Base-by-base conservation (phyloP, 2,888 invertebrate species). In the Lissonota sp. region DNA sequence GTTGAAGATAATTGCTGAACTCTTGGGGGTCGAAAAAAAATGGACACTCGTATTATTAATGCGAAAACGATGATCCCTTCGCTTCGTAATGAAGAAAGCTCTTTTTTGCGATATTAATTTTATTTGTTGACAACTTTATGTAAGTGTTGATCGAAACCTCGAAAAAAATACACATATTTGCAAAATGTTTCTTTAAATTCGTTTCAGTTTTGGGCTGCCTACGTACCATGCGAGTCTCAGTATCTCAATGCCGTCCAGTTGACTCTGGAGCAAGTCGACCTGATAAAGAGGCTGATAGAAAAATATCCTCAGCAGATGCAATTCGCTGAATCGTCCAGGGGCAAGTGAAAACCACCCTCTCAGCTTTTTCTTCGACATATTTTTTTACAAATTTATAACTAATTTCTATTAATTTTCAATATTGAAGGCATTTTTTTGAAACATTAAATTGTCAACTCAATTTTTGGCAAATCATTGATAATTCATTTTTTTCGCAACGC, bases 151-250 rank as follows among this genome's bases (percentile, higher is more conserved):
- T 26, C 26, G 26, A 26, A 26, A 10, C 10, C 55, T 55, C 10
- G n/a, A n/a, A 42, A 8, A n/a, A 10, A 10, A 2, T 12, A 57
- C 63, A 14, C 8, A 70, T 71, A 51, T 8, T 42, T 37, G 26
- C 26, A 26, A 26, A 1, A 1, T 26, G 26, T 26, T 26, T 26
- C 3, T 26, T 26, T 26, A 26, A 26, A 26, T 26, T 26, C 26
- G 66, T 91, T 91, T 49, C 93, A 96, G 96, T 96, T 96, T 91
- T 96, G 96, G 96, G 95, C 95, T 0, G 95, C 95, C 0, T 96
- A 95, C 92, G 95, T 95, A 14, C 94, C 94, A 2, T 96, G 96
- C 90, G 94, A 94, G 53, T 93, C 95, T 5, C 96, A 96, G 88
- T 95, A 95, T 91, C 95, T 94, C 88, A 96, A 96, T 84, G 95